phyloP scores from a whole-genome alignment of 2,113 vertebrate species.

The Clarias macrocephalus region DNA sequence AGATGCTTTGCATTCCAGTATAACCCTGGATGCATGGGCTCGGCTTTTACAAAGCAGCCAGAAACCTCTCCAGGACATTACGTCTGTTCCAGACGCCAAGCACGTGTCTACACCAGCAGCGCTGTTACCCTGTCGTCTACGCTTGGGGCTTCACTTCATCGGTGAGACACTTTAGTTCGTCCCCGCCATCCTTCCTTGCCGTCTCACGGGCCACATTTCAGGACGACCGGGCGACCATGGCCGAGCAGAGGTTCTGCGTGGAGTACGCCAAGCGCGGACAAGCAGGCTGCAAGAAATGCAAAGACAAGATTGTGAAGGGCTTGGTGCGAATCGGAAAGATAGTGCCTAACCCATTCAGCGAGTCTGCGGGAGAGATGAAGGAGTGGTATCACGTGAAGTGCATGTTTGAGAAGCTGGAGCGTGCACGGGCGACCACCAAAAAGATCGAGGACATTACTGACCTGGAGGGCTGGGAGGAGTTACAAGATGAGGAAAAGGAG shows the following conservation, averaged over 20 bases:
- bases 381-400: constrained; percentile 98
- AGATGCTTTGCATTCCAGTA: not conserved
- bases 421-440: constrained; percentile 91
- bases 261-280: constrained; percentile 96
- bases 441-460: constrained; percentile 96
- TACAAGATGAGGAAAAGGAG: constrained; percentile 89
- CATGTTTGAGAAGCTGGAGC: constrained; percentile 95
- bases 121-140: not conserved
- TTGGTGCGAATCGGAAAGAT: constrained; percentile 93
- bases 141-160: not conserved
- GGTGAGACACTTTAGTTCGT: constrained; percentile 26
- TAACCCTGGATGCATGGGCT: constrained; percentile 64
- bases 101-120: constrained; percentile 4
- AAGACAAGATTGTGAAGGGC: constrained; percentile 93
- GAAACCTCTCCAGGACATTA: constrained; percentile 41
- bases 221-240: constrained; percentile 73
- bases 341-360: constrained; percentile 95
- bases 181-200: not conserved
- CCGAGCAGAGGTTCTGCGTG: constrained; percentile 90
- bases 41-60: constrained; percentile 36
- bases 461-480: constrained; percentile 93
- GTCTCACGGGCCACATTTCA: constrained; percentile 12
- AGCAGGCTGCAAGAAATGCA: constrained; percentile 96
- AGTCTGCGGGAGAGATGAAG: constrained; percentile 96
- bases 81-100: constrained; percentile 10